Conservation (phyloP, 2,113 vertebrate genomes). For the Carettochelys insculpta region DNA sequence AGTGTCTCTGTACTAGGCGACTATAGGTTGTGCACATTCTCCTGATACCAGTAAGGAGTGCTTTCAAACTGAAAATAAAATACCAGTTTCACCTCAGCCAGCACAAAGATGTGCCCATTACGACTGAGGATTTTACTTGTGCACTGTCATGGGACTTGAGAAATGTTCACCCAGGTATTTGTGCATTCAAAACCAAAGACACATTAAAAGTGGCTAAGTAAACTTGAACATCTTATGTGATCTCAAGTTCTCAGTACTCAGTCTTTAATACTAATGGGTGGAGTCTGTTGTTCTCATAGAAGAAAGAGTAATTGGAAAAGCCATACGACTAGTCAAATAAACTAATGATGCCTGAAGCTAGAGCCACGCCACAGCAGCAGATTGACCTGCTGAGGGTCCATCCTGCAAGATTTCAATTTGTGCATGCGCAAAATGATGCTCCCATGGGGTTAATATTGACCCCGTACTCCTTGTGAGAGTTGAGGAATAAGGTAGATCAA, state of each 20-base stretch:
- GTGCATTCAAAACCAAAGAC: background rate
- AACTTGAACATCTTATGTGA: background rate
- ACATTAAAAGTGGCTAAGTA: background rate
- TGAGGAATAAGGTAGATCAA: too few relatives aligned
- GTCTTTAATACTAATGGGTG: background rate
- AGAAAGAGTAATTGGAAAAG: background rate
- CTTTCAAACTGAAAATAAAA: background rate
- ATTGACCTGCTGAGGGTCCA: too few relatives aligned
- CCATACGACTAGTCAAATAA: background rate
- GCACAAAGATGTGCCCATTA: background rate
- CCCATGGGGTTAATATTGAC: too few relatives aligned
- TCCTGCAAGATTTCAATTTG: too few relatives aligned
- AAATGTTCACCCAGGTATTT: background rate
- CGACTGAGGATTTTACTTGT: background rate
- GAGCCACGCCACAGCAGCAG: too few relatives aligned
- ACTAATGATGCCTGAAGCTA: background rate
- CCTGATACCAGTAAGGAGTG: background rate
- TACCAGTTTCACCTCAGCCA: background rate
- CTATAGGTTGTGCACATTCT: background rate
- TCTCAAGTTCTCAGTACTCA: background rate
- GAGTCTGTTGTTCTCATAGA: background rate
- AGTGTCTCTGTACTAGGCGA: background rate
- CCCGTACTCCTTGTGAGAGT: too few relatives aligned
- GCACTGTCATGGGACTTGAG: background rate
- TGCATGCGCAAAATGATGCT: too few relatives aligned